Conservation (phyloP, 2,888 invertebrate genomes). For the Megaustenia siamemsis region DNA sequence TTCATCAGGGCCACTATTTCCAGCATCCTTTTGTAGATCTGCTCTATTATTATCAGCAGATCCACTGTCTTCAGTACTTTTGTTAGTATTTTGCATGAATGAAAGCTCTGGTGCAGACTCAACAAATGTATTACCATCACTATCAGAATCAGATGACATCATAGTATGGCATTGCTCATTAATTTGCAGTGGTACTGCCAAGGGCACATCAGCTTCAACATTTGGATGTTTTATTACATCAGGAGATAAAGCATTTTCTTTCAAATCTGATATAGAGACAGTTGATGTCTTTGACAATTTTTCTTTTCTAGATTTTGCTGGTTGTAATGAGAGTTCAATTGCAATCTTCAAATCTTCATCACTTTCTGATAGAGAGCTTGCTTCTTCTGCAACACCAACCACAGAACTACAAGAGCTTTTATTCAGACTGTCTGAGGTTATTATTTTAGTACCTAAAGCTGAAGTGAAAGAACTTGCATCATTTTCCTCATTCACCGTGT, state of each 20-base stretch:
- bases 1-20: background rate
- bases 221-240: background rate
- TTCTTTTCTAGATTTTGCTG: background rate
- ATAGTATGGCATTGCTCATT: background rate
- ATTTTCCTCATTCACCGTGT: background rate
- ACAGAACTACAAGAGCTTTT: background rate
- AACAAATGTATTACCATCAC: background rate
- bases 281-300: background rate
- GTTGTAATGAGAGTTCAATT: conserved; percentile 60
- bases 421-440: background rate
- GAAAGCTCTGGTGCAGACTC: background rate
- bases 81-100: background rate
- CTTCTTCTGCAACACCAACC: background rate
- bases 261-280: background rate
- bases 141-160: conserved; percentile 4
- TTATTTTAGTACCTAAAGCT: background rate
- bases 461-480: background rate
- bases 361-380: conserved; percentile 51
- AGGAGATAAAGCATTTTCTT: background rate
- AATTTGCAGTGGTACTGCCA: background rate
- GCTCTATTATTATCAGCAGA: background rate
- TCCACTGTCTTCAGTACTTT: background rate
- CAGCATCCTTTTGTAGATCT: background rate
- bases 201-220: background rate
- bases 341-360: conserved; percentile 62